Evolutionary conservation across 2,797 vertebrate species (phyloP).

Genomic region (Sebastes steindachneri): DNA sequence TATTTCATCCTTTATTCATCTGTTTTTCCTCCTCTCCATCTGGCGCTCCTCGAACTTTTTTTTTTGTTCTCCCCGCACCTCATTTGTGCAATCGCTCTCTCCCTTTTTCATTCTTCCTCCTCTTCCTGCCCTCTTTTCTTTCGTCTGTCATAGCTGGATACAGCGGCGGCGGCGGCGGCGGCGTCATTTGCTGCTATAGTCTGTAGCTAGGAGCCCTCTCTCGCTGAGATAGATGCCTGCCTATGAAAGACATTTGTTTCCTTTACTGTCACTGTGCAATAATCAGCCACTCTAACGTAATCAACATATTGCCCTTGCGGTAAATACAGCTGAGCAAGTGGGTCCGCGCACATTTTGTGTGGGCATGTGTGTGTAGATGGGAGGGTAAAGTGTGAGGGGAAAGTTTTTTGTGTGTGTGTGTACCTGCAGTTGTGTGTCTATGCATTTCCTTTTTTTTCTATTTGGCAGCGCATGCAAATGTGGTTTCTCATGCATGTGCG

Average conservation of each 20-base stretch:
- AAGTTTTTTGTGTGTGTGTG: constrained; percentile 17
- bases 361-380: constrained; percentile 20
- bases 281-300: constrained; percentile 84
- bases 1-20: constrained; percentile 63
- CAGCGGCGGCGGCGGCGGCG: constrained; percentile 13
- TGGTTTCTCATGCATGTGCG: constrained; percentile 45
- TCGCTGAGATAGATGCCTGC: constrained; percentile 77
- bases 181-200: constrained; percentile 72
- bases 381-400: not conserved
- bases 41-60: constrained; percentile 66
- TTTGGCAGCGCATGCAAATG: constrained; percentile 40
- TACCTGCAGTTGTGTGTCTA: constrained; percentile 44
- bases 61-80: constrained; percentile 52
- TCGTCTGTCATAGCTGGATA: constrained; percentile 68
- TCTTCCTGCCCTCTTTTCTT: constrained; percentile 64
- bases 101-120: constrained; percentile 38
- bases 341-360: constrained; percentile 59
- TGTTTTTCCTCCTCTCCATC: constrained; percentile 62
- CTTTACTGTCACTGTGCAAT: constrained; percentile 83
- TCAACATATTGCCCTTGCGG: constrained; percentile 84
- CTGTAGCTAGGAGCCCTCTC: constrained; percentile 76
- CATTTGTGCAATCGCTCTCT: constrained; percentile 61
- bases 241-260: constrained; percentile 84
- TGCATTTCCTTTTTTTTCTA: not conserved
- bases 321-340: constrained; percentile 86